phyloP scores from a whole-genome alignment of 2,888 invertebrate genomes.

The Diplazon laetatorius region DNA sequence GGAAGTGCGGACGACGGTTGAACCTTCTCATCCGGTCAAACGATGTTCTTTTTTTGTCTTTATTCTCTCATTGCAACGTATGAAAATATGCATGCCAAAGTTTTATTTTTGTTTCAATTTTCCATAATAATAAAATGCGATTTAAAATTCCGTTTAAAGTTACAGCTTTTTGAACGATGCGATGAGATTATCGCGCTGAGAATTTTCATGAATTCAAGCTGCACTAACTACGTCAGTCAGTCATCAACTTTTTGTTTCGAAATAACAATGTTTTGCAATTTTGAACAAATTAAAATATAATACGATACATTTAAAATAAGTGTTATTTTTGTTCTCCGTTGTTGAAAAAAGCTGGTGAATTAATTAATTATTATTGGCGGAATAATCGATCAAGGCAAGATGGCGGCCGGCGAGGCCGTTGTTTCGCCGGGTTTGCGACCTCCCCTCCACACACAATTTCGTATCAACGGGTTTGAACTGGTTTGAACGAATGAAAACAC shows the following conservation, averaged over 20 bases:
- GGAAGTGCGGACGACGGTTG: conserved; percentile 38
- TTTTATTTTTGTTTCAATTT: not conserved
- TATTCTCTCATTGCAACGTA: not conserved
- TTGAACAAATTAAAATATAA: conserved; percentile 2
- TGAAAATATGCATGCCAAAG: not conserved
- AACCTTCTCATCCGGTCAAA: conserved; percentile 48
- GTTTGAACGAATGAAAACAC: too few relatives aligned
- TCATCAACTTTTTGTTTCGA: not conserved
- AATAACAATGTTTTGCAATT: not conserved
- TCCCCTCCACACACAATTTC: conserved; percentile 22
- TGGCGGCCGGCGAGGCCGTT: conserved; percentile 24
- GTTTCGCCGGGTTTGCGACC: conserved; percentile 36
- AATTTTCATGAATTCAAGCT: not conserved
- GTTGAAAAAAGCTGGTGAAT: not conserved
- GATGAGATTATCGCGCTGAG: not conserved
- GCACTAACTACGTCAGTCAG: conserved; percentile 17
- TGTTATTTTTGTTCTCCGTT: too few relatives aligned
- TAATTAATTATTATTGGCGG: not conserved
- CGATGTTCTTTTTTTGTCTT: not conserved
- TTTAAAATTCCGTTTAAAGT: too few relatives aligned
- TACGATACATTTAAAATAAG: too few relatives aligned
- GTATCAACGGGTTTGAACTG: too few relatives aligned
- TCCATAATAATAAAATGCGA: not conserved
- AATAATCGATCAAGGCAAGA: conserved; percentile 16
- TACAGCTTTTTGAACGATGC: too few relatives aligned